Percentiles rank a stretch among this genome's conserved stretches.
These are phyloP conservation scores for Eupithecia centaureata DNA, from an alignment of 2,888 invertebrate species.

Conservation along the genomic window DNA sequence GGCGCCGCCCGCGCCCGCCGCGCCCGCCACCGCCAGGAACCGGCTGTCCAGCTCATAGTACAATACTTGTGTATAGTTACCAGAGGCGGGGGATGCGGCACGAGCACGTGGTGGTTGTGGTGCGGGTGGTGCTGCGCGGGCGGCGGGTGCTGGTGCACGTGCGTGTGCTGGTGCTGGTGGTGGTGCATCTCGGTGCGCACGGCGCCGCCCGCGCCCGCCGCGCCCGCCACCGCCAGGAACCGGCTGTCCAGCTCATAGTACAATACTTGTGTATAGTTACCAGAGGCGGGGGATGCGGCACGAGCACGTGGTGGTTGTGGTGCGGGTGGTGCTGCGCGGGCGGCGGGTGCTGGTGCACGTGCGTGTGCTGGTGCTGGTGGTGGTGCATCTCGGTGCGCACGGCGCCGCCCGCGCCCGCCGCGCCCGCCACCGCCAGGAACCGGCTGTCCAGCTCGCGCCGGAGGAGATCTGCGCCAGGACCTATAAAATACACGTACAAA, in stretches of 20 bases:
- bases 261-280: conserved; percentile 78
- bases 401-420: conserved; percentile 80
- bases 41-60: background rate
- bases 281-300: conserved; percentile 84
- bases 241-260: background rate
- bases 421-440: conserved; percentile 93
- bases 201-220: conserved; percentile 80
- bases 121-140: conserved; percentile 88
- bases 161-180: too few relatives aligned
- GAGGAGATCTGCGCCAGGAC: conserved; percentile 89
- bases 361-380: conserved; percentile 95
- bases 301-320: conserved; percentile 55
- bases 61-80: conserved; percentile 78
- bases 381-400: conserved; percentile 95
- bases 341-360: conserved; percentile 94
- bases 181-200: conserved; percentile 95
- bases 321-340: conserved; percentile 88
- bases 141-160: too few relatives aligned
- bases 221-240: conserved; percentile 65
- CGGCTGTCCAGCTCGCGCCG: conserved; percentile 95
- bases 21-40: background rate
- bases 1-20: too few relatives aligned
- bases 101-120: conserved; percentile 55
- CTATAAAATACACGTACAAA: conserved; percentile 54
- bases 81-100: conserved; percentile 85